Evolutionary conservation across 2,797 vertebrate genomes (phyloP), one percentile per base, ranked within the genome.

Genomic region (Columba guinea): DNA sequence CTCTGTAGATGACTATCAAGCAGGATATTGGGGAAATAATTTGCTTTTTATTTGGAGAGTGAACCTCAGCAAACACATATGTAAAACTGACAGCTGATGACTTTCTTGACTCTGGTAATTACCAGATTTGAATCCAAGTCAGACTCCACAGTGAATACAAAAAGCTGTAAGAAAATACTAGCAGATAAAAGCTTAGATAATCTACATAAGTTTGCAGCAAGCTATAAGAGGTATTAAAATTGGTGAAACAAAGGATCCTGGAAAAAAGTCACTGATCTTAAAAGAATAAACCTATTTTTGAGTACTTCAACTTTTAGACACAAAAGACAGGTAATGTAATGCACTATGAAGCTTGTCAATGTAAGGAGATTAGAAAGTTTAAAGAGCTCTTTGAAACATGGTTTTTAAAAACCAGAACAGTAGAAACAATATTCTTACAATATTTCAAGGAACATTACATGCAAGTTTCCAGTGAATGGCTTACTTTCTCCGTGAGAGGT

Each of bases 81-180:
- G 17, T 60, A 94, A 92, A 94, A 87, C 53, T 64, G 71, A 68
- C 37, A 81, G 60, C 71, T 70, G 64, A 89, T 87, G 46, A 62
- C 37, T 87, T 83, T 41, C 63, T 74, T 87, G 62, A 92, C 75
- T 87, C 44, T 32, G 7, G 41, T 80, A 95, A 93, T 95, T 95
- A 85, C 58, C 39, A 71, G 71, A 87, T 94, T 85, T 85, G 68
- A 94, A 95, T 81, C 81, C 69, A 80, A 91, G 53, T 90, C 85
- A 91, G 78, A 78, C 10, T 87, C 67, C 20, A 7, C 53, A 89
- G 32, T 34, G 41, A 81, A 46, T 59, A 67, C 41, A 67, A 79
- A 88, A 81, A 83, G 26, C 35, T 70, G 17, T 41, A 77, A 87
- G 55, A 81, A 96, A 94, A 86, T 15, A 35, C 16, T 56, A 71